Base-by-base conservation (phyloP, 2,797 vertebrate genomes). In the Nyctibius grandis region DNA sequence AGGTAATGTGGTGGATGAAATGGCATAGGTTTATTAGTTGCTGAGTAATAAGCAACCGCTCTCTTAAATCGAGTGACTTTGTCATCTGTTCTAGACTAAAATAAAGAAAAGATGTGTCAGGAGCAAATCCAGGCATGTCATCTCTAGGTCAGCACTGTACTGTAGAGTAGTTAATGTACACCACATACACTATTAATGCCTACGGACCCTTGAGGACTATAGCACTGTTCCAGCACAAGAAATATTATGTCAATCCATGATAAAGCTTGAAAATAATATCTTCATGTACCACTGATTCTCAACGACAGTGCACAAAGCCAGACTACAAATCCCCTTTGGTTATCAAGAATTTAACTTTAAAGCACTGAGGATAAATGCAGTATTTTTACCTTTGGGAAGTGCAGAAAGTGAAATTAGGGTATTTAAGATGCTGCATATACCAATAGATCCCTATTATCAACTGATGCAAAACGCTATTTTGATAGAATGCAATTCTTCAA, bases 61-160 rank as follows among this genome's bases (percentile, higher is more conserved):
- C 98, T 99, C 98, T 99, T 99, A 97, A 99, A 99, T 86, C 99
- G 99, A 96, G 98, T 93, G 93, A 99, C 98, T 98, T 99, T 99
- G 98, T 99, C 99, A 97, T 99, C 98, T 89, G 98, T 99, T 98
- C 99, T 99, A 94, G 99, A 99, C 99, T 99, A 93, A 95, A 98
- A 98, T 47, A 95, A n/a, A 93, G 87, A 89, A 86, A 51, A 65
- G 0, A n/a, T 11, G 45, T 38, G 92, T 96, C 90, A 96, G 95
- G 77, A 97, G 69, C 53, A 72, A 95, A 75, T 74, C 84, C 80
- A 92, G 56, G 45, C 31, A 65, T 9, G n/a, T 51, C 69, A 85
- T 23, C 63, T 67, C 21, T 1, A 93, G 15, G 21, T 77, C 42
- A 88, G 56, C 36, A 70, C 14, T 16, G 31, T 9, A 53, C 50